A percentile compares a stretch with the other conserved stretches of the same genome.
Conservation (phyloP, 1,140 invertebrate genomes). For the Copidosoma floridanum region DNA sequence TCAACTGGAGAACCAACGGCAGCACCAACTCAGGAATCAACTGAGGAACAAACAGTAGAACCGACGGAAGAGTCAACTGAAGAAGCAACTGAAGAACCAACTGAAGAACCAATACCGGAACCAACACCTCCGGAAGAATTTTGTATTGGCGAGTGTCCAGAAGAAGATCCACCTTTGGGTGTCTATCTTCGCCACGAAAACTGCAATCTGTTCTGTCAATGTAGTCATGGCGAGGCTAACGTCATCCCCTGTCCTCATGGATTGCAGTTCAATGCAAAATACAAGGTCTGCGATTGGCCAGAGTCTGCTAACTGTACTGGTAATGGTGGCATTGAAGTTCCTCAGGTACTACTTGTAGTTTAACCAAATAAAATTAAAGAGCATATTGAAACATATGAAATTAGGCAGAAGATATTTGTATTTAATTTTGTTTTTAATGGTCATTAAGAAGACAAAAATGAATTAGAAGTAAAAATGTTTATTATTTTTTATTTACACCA, state of each 20-base stretch:
- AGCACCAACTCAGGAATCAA: not conserved
- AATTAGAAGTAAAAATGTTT: too few relatives aligned
- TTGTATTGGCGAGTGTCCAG: not conserved
- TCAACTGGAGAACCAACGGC: not conserved
- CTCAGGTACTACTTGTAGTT: too few relatives aligned
- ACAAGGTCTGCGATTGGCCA: slow-evolving; percentile 1
- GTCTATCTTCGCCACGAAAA: not conserved
- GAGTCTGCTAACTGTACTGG: not conserved
- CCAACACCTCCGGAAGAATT: not conserved
- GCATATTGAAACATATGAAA: too few relatives aligned
- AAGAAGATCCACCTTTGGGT: not conserved
- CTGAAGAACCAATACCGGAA: not conserved
- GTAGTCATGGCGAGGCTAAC: not conserved
- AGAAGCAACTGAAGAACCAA: too few relatives aligned
- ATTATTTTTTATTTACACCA: too few relatives aligned
- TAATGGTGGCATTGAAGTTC: not conserved
- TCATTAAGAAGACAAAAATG: too few relatives aligned
- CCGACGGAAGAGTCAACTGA: too few relatives aligned
- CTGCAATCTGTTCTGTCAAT: slow-evolving; percentile 3
- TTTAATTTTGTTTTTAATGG: too few relatives aligned
- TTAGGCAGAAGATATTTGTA: too few relatives aligned
- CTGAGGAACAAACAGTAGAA: not conserved
- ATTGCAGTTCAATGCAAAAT: not conserved
- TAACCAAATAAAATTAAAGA: too few relatives aligned
- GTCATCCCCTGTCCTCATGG: not conserved